Base-by-base conservation (phyloP, 37 sponge, comb jelly and placozoan genomes). In the Diacarnus erythraeanus region DNA sequence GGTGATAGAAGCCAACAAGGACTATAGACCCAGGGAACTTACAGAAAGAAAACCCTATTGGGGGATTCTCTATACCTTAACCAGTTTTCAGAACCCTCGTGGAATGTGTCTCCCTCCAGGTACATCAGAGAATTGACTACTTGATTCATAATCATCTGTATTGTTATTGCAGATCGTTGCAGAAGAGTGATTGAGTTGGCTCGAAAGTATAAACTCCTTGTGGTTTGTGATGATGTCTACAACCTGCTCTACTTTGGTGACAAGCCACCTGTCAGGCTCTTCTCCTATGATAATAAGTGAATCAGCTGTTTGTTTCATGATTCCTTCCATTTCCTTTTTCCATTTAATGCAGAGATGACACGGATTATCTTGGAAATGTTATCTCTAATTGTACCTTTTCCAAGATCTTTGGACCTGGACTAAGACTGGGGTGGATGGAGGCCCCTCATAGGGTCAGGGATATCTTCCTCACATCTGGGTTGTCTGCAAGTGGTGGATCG, bases 181-280 rank as follows among this genome's bases (percentile, higher is more conserved):
- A 54, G 69, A 69, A 34, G 73, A 68, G 38, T 94, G 2, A 66
- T 94, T 2, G 64, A 76, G 12, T 29, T 94, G 21, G 95, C 95
- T 22, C 69, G 95, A 0, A 79, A 85, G 72, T 78, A 91, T 81
- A 87, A 88, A 58, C 77, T 91, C 9, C 38, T 91, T 37, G 83
- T 94, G 12, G 81, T 88, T 15, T 85, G 86, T 77, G 95, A 94
- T 73, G 95, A 94, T 75, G 92, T 94, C 35, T 94, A 94, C 80
- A 91, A 91, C 65, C 47, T 90, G 38, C 82, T 93, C 57, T 85
- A 86, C 81, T n/a, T n/a, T n/a, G 86, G 81, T 33, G 78, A 38
- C 38, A 23, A 65, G 4, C 76, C 40, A 36, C 44, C 59, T 20
- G 66, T 44, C 40, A 82, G 90, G 54, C 87, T 93, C 54, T 93